phyloP scores from a whole-genome alignment of 2,113 vertebrate genomes.

The Caranx ignobilis region DNA sequence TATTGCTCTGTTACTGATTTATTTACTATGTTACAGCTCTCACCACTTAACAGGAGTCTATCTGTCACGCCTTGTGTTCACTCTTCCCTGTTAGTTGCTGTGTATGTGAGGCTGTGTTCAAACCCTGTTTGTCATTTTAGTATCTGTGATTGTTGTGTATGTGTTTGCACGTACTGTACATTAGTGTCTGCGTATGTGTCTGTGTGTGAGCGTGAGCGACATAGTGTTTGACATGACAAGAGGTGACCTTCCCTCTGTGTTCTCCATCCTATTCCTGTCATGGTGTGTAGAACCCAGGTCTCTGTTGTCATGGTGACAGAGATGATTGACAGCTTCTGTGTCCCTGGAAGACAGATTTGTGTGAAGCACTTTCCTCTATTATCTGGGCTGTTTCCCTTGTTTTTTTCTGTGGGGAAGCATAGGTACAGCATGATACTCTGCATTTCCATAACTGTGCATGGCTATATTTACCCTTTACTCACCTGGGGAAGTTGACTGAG shows the following conservation, averaged over 20 bases:
- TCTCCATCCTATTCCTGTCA: slow-evolving; percentile 71
- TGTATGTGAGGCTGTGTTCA: slow-evolving; percentile 22
- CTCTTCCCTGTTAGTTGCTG: slow-evolving; percentile 18
- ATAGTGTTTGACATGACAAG: slow-evolving; percentile 76
- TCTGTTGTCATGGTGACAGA: slow-evolving; percentile 76
- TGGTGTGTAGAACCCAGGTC: slow-evolving; percentile 57
- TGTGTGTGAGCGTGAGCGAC: slow-evolving; percentile 35
- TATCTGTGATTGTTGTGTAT: slow-evolving; percentile 3
- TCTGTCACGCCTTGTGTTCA: slow-evolving; percentile 49
- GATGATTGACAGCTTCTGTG: slow-evolving; percentile 73
- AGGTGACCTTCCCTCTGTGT: slow-evolving; percentile 78
- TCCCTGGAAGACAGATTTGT: slow-evolving; percentile 73
- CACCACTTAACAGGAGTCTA: slow-evolving; percentile 64
- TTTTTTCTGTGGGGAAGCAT: slow-evolving; percentile 24
- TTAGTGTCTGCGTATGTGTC: slow-evolving; percentile 17
- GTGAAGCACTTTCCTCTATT: slow-evolving; percentile 65
- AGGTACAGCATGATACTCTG: slow-evolving; percentile 36
- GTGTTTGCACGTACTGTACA: slow-evolving; percentile 2
- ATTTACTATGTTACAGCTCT: slow-evolving; percentile 62
- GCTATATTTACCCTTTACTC: slow-evolving; percentile 45
- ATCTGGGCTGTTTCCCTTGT: slow-evolving; percentile 47
- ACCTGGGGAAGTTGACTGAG: slow-evolving; percentile 9
- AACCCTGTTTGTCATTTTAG: slow-evolving; percentile 24
- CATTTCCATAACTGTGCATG: slow-evolving; percentile 22
- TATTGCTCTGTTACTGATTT: slow-evolving; percentile 66